A percentile compares a stretch with the other conserved stretches of the same genome.
Conservation (phyloP, 2,113 vertebrate genomes). For the Symphodus melops region DNA sequence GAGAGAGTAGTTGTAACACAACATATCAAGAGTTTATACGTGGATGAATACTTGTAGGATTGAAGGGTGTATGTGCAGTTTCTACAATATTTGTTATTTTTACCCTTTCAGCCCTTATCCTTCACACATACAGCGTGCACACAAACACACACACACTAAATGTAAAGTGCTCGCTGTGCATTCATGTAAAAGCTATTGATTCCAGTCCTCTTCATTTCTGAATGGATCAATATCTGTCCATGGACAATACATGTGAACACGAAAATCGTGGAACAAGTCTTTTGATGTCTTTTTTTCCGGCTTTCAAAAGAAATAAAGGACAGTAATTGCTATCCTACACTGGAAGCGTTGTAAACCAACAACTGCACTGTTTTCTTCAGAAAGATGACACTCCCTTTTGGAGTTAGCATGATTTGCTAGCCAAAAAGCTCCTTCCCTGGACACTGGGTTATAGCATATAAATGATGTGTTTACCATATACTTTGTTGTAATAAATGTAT, state of each 20-base stretch:
- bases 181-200: constrained; percentile 84
- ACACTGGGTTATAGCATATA: constrained; percentile 14
- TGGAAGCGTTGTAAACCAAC: background rate
- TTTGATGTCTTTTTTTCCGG: constrained; percentile 61
- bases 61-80: background rate
- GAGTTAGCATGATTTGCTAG: constrained; percentile 3
- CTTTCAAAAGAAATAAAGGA: constrained; percentile 33
- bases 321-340: constrained; percentile 35
- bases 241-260: constrained; percentile 69
- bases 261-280: constrained; percentile 65
- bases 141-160: constrained; percentile 47
- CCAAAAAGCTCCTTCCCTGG: background rate
- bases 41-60: background rate
- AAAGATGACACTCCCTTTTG: background rate
- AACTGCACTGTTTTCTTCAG: background rate
- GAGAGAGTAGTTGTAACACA: too few species aligned
- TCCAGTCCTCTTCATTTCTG: constrained; percentile 65
- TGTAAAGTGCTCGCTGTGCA: constrained; percentile 80
- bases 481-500: constrained; percentile 35
- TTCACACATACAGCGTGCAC: background rate
- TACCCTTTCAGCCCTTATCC: constrained; percentile 15
- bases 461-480: constrained; percentile 28
- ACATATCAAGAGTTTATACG: too few species aligned
- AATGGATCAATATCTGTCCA: constrained; percentile 74
- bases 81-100: constrained; percentile 6